Base-by-base conservation (phyloP, 2,797 vertebrate species). In the Betta splendens region DNA sequence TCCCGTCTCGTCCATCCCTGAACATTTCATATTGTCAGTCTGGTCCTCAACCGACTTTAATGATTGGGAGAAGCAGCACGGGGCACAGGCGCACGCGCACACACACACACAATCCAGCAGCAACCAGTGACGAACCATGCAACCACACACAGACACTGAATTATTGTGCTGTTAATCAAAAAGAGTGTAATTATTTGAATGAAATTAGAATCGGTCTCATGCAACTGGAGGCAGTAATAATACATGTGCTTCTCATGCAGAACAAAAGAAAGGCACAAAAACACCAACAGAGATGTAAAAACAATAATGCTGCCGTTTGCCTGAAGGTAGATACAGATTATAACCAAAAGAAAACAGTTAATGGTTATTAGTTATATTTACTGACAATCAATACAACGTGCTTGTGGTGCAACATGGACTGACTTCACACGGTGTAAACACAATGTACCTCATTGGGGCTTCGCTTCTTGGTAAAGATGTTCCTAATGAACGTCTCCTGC, bases 401-500 rank as follows among this genome's bases (percentile, higher is more conserved):
- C 21, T 17, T 31, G 55, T 18, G 64, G 25, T 47, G 40, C 53
- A 64, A 48, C 31, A 60, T 9, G 7, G 9, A 72, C 59, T n/a
- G 13, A 31, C 37, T 4, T 3, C 36, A 9, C 5, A 25, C 16
- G 28, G 26, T 52, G 4, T 46, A 40, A 72, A 17, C 11, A n/a
- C 40, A 16, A 76, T 60, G 38, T 83, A 98, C 97, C 96, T 98
- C 94, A 50, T 86, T 94, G 6, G 89, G 85, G 75, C 92, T 92
- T 20, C 87, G 89, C 79, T 95, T 98, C 85, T 96, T 98, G 15
- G 92, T 92, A 71, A 99, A 99, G 87, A 99, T 98, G 86, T 98
- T 95, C 80, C 93, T 91, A 61, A 99, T 99, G 80, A 99, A 99
- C 1, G 96, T 99, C 83, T 99, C 98, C 79, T 98, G 97, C 64